A percentile compares a stretch with the other conserved stretches of the same genome.
Conservation (phyloP, 2,113 vertebrate species). For the Castor canadensis region DNA sequence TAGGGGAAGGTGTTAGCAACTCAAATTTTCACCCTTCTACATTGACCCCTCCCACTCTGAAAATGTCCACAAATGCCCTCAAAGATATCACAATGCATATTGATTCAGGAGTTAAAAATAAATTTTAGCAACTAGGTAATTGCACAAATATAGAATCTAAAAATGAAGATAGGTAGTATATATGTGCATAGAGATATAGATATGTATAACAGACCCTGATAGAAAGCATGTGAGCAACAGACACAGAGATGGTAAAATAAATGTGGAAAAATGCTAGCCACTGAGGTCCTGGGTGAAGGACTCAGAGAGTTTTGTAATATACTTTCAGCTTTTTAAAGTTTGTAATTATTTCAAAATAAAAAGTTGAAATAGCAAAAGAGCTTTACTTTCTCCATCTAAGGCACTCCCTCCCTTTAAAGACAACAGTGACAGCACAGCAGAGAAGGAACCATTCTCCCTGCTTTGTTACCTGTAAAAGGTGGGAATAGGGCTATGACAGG, state of each 20-base stretch:
- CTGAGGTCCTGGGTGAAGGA: neutral
- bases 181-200: neutral
- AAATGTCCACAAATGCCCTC: neutral
- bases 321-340: neutral
- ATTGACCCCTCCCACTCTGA: neutral
- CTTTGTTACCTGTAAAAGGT: neutral
- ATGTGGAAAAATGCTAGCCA: neutral
- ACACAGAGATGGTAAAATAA: neutral
- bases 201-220: neutral
- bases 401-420: neutral
- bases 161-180: neutral
- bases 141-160: neutral
- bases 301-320: neutral
- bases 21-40: neutral
- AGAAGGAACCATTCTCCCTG: neutral
- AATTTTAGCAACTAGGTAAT: neutral
- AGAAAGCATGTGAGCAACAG: neutral
- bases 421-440: neutral
- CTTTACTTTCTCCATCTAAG: neutral
- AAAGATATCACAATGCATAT: neutral
- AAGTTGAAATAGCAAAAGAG: neutral
- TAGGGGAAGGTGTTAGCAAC: neutral
- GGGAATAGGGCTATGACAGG: neutral
- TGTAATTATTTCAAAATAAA: slow-evolving; percentile 16
- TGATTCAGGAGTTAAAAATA: neutral